Conservation (phyloP, 2,797 vertebrate genomes). For the Gambelia wislizenii region DNA sequence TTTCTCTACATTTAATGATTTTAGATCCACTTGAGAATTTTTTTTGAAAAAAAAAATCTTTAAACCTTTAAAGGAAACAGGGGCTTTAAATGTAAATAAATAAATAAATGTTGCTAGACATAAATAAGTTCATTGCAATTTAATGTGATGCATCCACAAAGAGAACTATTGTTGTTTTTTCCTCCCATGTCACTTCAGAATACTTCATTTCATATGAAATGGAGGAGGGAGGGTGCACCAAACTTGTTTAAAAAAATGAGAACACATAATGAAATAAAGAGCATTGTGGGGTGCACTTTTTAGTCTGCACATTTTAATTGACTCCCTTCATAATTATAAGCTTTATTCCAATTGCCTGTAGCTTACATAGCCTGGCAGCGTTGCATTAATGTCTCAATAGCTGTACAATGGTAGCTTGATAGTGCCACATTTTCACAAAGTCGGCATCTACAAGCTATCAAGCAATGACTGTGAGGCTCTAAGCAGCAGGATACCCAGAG, state of each 20-base stretch:
- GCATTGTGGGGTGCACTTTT: slow-evolving; percentile 7
- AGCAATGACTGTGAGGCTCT: slow-evolving; percentile 2
- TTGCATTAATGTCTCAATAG: slow-evolving; percentile 12
- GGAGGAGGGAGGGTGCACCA: background rate
- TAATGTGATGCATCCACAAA: background rate
- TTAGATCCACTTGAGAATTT: background rate
- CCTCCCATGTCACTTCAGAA: background rate
- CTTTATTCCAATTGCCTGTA: slow-evolving; percentile 19
- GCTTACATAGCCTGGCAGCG: background rate
- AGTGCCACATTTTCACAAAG: slow-evolving; percentile 11
- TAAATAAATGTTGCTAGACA: background rate
- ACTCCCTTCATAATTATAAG: slow-evolving; percentile 18
- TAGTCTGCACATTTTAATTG: slow-evolving; percentile 27
- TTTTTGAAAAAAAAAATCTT: background rate
- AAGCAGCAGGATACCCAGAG: slow-evolving; percentile 2
- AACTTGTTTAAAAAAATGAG: background rate
- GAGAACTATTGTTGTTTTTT: too few species aligned
- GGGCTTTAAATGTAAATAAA: background rate
- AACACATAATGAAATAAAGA: slow-evolving; percentile 9
- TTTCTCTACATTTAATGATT: background rate
- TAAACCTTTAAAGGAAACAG: background rate
- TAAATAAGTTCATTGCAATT: background rate
- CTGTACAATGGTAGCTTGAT: slow-evolving; percentile 9
- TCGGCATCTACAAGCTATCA: background rate
- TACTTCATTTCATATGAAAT: background rate